Base-by-base conservation (phyloP, 2,113 vertebrate genomes). In the Pterophyllum scalare region DNA sequence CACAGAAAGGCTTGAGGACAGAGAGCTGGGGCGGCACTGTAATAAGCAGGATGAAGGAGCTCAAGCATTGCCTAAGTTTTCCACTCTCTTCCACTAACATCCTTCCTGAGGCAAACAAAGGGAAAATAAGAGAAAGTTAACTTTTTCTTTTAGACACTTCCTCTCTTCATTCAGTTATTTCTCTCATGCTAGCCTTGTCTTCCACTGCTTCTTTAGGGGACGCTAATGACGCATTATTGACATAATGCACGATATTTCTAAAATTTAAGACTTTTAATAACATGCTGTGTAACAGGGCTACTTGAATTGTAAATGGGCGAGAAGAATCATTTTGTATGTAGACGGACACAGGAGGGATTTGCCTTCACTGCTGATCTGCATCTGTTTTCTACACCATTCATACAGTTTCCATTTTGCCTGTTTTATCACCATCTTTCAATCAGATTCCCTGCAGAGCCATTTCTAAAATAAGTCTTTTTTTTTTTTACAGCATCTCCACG, bases 401-500 rank as follows among this genome's bases (percentile, higher is more conserved):
- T 94, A 91, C 94, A 75, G 95, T 94, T 91, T 94, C 82, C 87
- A 19, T 88, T 89, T 88, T 82, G 84, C 77, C 92, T 90, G 92
- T 93, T 95, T 93, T 86, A 92, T 94, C 88, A 87, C 91, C 87
- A 88, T 81, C 87, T 83, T 86, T 93, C 82, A 81, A 94, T 94
- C 89, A 89, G 78, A 88, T 93, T 80, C 60, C 31, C 5, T 83
- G 90, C 93, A 87, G 87, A 93, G 92, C 96, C 89, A 94, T 95
- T 95, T 95, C 95, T 97, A 97, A 98, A 97, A 96, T 97, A 97
- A 98, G 97, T 96, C 95, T 93, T 96, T 97, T 97, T 96, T 97
- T 94, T 79, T 96, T 97, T 95, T 82, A 75, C 96, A 97, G 96
- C 96, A 96, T 97, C 94, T 97, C 93, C 95, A 83, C 58, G 59